These are phyloP conservation scores for Bedellia somnulentella DNA, from an alignment of 2,888 invertebrate species.

Conservation along the genomic window DNA sequence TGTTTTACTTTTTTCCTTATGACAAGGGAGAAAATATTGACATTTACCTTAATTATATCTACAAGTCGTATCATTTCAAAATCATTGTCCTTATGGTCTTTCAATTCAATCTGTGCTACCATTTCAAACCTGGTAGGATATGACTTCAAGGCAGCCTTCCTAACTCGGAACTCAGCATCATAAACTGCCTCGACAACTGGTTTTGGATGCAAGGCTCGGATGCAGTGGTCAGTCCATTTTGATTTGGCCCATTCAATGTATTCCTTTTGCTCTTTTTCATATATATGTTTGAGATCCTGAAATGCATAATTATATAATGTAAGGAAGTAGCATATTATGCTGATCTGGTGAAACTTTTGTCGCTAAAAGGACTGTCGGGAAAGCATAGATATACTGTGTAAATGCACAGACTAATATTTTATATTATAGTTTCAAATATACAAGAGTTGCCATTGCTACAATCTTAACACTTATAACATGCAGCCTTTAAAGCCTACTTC, in stretches of 20 bases:
- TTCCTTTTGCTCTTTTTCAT: conserved; percentile 32
- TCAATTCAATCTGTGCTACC: conserved; percentile 40
- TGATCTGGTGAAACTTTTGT: no score
- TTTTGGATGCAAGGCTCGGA: conserved; percentile 30
- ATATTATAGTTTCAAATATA: no score
- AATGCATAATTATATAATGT: no score
- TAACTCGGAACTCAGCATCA: conserved; percentile 29
- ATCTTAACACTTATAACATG: no score
- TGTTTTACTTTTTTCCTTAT: no score
- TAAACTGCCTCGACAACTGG: conserved; percentile 28
- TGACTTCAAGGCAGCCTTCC: conserved; percentile 17
- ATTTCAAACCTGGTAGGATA: conserved; percentile 25
- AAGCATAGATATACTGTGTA: no score
- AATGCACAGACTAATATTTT: no score
- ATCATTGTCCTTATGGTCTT: conserved; percentile 16
- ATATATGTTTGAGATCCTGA: conserved; percentile 25
- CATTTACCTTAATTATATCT: conserved; percentile 30
- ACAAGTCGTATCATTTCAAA: conserved; percentile 19
- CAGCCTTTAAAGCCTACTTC: no score
- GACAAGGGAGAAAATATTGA: no score
- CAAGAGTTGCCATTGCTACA: no score
- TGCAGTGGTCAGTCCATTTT: conserved; percentile 29
- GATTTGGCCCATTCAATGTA: conserved; percentile 35
- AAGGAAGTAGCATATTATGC: no score
- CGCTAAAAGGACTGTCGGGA: no score